These are phyloP conservation scores for Nymphalis c-album DNA, from an alignment of 2,888 invertebrate species.

Conservation along the genomic window DNA sequence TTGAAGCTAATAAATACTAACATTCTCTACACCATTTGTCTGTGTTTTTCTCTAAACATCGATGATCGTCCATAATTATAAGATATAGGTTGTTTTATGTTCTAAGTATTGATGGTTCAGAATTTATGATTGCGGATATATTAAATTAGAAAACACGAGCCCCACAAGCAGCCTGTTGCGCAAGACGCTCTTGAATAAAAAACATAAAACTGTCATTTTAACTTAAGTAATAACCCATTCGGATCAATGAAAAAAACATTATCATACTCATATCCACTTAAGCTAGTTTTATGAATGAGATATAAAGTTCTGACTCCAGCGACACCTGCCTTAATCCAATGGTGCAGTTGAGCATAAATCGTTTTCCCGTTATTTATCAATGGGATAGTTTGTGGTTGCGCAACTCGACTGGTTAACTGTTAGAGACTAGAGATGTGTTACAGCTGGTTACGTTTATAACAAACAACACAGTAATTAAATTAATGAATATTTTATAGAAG, in stretches of 20 bases:
- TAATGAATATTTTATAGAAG: no score
- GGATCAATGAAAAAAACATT: slow-evolving; percentile 32
- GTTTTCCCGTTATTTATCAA: slow-evolving; percentile 42
- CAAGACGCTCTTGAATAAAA: background rate
- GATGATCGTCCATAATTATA: no score
- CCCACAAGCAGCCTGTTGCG: background rate
- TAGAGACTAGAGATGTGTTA: slow-evolving; percentile 22
- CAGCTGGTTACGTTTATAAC: slow-evolving; percentile 27
- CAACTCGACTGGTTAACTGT: slow-evolving; percentile 34
- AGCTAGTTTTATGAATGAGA: slow-evolving; percentile 35
- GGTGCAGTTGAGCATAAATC: slow-evolving; percentile 31
- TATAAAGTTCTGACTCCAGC: slow-evolving; percentile 27
- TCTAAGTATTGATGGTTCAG: no score
- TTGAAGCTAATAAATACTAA: no score
- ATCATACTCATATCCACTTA: slow-evolving; percentile 26
- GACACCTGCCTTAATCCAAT: slow-evolving; percentile 34
- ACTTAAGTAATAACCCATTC: slow-evolving; percentile 21
- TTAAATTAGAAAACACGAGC: background rate
- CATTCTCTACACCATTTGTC: no score
- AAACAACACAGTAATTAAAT: background rate
- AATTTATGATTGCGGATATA: background rate
- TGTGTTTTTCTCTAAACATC: no score
- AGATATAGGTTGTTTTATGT: no score
- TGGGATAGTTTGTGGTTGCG: slow-evolving; percentile 38
- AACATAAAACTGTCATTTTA: slow-evolving; percentile 6